Conservation (phyloP, 2,797 vertebrate genomes). For the Liasis olivaceus region DNA sequence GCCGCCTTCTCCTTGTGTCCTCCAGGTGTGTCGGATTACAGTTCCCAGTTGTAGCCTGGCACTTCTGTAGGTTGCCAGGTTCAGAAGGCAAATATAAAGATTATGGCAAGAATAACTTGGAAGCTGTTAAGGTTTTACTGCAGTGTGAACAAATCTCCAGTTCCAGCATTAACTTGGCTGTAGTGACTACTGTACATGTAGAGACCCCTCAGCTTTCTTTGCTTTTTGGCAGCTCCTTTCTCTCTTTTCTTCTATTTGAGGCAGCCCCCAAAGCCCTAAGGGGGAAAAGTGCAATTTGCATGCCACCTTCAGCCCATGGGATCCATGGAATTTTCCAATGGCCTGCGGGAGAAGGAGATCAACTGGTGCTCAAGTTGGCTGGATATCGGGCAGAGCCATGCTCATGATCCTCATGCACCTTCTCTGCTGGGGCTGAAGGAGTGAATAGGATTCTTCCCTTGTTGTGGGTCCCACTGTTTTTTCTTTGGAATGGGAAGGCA, state of each 20-base stretch:
- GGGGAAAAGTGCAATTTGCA: not conserved
- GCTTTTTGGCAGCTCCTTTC: not conserved
- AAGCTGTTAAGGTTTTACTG: not conserved
- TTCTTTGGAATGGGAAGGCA: not conserved
- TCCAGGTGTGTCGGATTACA: not conserved
- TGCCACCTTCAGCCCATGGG: not conserved
- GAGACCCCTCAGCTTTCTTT: too few relatives aligned
- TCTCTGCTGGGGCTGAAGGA: not conserved
- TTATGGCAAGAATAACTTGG: not conserved
- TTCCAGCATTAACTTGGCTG: not conserved
- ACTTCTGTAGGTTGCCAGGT: not conserved
- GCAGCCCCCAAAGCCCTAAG: not conserved
- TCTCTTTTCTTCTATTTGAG: not conserved
- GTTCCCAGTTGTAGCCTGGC: not conserved
- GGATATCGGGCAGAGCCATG: not conserved
- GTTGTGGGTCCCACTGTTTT: too few relatives aligned
- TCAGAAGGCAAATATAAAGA: not conserved
- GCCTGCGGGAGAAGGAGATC: not conserved
- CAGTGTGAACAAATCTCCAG: not conserved
- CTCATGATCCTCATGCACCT: not conserved
- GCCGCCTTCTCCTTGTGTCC: not conserved
- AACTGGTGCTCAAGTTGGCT: not conserved
- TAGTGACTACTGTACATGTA: not conserved
- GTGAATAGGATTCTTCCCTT: not conserved
- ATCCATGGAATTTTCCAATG: not conserved